These are phyloP conservation scores for Hanleya hanleyi DNA, from an alignment of 2,888 invertebrate genomes.

Conservation along the genomic window DNA sequence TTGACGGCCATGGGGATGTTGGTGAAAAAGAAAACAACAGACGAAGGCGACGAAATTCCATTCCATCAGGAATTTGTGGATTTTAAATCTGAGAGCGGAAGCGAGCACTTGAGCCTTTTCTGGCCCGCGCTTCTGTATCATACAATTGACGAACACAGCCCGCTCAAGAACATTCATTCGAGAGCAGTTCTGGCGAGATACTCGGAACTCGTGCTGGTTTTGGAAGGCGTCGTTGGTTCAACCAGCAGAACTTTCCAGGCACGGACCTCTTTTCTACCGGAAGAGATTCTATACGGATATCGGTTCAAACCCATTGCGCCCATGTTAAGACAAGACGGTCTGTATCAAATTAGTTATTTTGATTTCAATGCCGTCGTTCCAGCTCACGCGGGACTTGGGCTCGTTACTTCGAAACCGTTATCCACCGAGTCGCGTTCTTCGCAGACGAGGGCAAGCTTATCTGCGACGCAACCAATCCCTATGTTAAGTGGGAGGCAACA, in stretches of 20 bases:
- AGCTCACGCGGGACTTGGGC: not conserved
- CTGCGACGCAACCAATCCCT: too few species aligned
- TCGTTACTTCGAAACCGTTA: not conserved
- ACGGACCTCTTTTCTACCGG: constrained; percentile 73
- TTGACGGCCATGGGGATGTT: constrained; percentile 95
- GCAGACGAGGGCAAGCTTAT: not conserved
- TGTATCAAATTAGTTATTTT: constrained; percentile 6
- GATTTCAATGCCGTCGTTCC: constrained; percentile 7
- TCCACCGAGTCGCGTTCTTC: not conserved
- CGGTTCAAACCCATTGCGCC: constrained; percentile 57
- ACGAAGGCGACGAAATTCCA: constrained; percentile 93
- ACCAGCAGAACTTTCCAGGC: constrained; percentile 79
- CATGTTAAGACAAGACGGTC: not conserved
- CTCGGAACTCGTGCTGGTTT: constrained; percentile 95
- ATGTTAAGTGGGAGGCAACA: too few species aligned
- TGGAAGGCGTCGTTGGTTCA: constrained; percentile 92
- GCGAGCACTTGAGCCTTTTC: constrained; percentile 95
- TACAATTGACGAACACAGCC: constrained; percentile 91
- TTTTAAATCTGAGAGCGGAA: constrained; percentile 91
- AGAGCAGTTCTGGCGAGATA: constrained; percentile 91
- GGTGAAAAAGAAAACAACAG: constrained; percentile 91
- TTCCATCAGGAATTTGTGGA: constrained; percentile 94
- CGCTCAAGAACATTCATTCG: constrained; percentile 92
- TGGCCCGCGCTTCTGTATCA: constrained; percentile 98
- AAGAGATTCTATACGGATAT: constrained; percentile 69